Evolutionary conservation across 2,113 vertebrate species (phyloP).

Genomic region (Ageneiosus marmoratus): DNA sequence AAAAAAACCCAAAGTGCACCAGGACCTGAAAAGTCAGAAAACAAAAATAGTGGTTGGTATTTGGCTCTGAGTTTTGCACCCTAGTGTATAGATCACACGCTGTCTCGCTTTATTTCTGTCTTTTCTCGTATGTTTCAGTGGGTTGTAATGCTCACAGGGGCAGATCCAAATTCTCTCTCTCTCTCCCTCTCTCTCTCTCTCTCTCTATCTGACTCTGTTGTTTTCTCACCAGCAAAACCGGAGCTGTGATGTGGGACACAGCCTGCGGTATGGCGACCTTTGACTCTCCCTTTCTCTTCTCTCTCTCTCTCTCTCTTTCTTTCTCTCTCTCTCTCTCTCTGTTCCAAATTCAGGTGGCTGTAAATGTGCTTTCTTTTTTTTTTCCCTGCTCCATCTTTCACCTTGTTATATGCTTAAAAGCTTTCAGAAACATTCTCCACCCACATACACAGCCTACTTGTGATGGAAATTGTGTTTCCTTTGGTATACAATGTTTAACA

Average conservation of each 20-base stretch:
- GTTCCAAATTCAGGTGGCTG: not conserved
- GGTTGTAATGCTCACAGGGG: not conserved
- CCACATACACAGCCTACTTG: not conserved
- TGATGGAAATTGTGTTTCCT: too few relatives aligned
- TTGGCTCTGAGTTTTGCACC: not conserved
- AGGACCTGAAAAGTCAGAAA: not conserved
- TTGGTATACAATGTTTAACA: too few relatives aligned
- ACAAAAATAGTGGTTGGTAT: conserved; percentile 20
- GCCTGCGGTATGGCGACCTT: not conserved
- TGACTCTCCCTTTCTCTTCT: not conserved
- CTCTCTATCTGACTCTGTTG: not conserved
- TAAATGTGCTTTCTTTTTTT: not conserved
- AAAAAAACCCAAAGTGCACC: not conserved
- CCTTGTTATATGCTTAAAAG: not conserved
- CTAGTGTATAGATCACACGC: not conserved
- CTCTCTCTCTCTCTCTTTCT: not conserved
- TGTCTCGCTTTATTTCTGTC: conserved; percentile 2
- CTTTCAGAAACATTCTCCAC: not conserved
- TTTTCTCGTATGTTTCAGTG: not conserved
- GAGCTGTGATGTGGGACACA: conserved; percentile 20
- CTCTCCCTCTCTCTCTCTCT: conserved; percentile 3
- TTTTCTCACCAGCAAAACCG: not conserved
- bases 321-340: not conserved
- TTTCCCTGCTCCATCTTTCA: not conserved
- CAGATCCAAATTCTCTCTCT: conserved; percentile 10